Evolutionary conservation across 2,888 invertebrate genomes (phyloP).

Genomic region (Sisyra terminalis): DNA sequence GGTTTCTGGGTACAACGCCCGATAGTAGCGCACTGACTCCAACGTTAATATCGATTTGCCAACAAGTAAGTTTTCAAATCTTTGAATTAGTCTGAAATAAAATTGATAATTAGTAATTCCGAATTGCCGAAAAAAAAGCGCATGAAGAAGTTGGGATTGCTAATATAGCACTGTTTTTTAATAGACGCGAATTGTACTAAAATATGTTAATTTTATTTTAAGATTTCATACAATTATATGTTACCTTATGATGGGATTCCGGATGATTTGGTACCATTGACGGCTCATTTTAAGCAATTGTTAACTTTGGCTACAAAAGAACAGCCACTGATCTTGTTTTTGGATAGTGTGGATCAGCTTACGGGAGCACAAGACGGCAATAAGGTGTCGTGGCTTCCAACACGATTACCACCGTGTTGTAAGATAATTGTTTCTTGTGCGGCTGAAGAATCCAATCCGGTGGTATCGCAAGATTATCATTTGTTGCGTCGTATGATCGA

Average conservation of each 20-base stretch:
- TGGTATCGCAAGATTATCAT: constrained; percentile 76
- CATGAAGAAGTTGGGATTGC: no score
- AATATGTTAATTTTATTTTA: constrained; percentile 16
- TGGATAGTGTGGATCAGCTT: constrained; percentile 94
- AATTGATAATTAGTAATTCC: no score
- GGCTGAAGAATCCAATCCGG: constrained; percentile 69
- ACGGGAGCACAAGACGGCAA: constrained; percentile 89
- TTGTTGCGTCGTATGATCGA: constrained; percentile 78
- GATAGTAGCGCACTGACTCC: constrained; percentile 91
- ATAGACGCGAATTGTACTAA: no score
- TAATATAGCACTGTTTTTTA: no score
- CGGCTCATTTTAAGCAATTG: constrained; percentile 90
- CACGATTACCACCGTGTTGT: constrained; percentile 71
- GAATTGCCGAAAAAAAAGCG: no score
- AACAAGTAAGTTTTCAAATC: constrained; percentile 46
- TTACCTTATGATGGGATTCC: constrained; percentile 87
- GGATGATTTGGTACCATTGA: constrained; percentile 87
- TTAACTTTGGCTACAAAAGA: constrained; percentile 64
- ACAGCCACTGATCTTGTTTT: constrained; percentile 76
- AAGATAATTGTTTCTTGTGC: constrained; percentile 90
- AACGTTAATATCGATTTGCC: constrained; percentile 86
- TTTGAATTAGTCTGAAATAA: background rate
- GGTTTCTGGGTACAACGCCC: constrained; percentile 93
- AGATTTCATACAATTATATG: constrained; percentile 86
- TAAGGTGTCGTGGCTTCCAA: constrained; percentile 92